A percentile compares a stretch with the other conserved stretches of the same genome.
Conservation (phyloP, 35 echinoderm and acorn worm genomes). For the Heliocidaris erythrogramma region DNA sequence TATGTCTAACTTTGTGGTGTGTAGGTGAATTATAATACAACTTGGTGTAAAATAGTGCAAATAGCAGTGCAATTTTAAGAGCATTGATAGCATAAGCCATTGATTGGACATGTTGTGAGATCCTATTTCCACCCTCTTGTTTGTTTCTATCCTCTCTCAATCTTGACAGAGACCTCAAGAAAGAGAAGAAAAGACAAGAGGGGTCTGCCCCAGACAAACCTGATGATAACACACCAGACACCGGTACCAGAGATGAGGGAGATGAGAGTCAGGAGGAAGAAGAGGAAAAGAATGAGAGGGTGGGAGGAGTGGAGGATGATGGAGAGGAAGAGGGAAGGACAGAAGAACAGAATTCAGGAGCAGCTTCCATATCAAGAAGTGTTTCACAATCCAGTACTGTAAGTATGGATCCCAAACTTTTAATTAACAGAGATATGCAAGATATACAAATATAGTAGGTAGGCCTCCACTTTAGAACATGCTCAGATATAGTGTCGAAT, state of each 20-base stretch:
- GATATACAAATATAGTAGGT: too few species aligned
- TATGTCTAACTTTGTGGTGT: too few species aligned
- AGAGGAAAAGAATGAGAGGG: slow-evolving; percentile 44
- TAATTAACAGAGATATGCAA: neutral
- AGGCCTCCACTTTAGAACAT: neutral
- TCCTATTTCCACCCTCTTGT: too few species aligned
- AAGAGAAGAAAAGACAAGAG: slow-evolving; percentile 65
- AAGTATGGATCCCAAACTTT: neutral
- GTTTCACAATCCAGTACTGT: slow-evolving; percentile 17
- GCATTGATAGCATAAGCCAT: neutral
- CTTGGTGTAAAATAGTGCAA: neutral
- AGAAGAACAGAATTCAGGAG: slow-evolving; percentile 39
- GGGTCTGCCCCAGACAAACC: neutral
- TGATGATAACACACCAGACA: neutral
- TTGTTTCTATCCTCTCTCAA: too few species aligned
- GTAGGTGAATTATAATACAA: too few species aligned
- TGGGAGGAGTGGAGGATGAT: slow-evolving; percentile 40
- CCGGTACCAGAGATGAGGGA: slow-evolving; percentile 22
- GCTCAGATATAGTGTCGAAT: neutral
- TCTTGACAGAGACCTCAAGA: slow-evolving; percentile 43
- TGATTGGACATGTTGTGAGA: too few species aligned
- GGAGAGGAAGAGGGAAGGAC: slow-evolving; percentile 47
- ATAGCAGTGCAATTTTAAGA: neutral
- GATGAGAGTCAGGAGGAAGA: slow-evolving; percentile 32
- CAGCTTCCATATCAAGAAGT: slow-evolving; percentile 3